Conservation (phyloP, 2,797 vertebrate species). For the Siniperca obscura region DNA sequence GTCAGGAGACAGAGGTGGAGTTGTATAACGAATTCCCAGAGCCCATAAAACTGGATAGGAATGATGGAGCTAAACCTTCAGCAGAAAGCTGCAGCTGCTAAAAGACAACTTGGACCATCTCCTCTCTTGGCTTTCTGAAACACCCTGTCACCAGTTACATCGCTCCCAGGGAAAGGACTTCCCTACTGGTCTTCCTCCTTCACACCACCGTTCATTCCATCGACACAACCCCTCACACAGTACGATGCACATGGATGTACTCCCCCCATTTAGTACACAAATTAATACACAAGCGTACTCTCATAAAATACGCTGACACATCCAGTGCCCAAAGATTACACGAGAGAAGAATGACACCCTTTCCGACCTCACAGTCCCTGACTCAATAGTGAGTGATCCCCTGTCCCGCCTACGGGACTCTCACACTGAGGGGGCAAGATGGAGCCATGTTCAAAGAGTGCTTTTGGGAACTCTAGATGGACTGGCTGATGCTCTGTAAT, state of each 20-base stretch:
- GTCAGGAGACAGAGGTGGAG: constrained; percentile 94
- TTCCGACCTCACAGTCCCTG: constrained; percentile 31
- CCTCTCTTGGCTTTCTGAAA: constrained; percentile 76
- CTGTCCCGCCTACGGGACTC: constrained; percentile 36
- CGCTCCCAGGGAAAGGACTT: constrained; percentile 63
- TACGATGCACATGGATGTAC: constrained; percentile 71
- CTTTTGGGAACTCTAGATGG: constrained; percentile 60
- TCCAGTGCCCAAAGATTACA: constrained; percentile 68
- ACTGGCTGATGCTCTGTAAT: constrained; percentile 67
- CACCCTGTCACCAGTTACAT: constrained; percentile 60
- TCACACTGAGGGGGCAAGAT: constrained; percentile 53
- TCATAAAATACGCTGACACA: constrained; percentile 44
- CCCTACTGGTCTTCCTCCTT: constrained; percentile 78
- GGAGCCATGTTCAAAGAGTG: constrained; percentile 69
- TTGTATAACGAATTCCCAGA: constrained; percentile 96
- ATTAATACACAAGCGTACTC: constrained; percentile 61
- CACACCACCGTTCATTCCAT: constrained; percentile 64
- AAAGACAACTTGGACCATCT: constrained; percentile 80
- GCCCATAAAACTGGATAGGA: constrained; percentile 95
- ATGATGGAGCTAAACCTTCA: constrained; percentile 90
- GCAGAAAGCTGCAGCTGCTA: constrained; percentile 94
- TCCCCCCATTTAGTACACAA: constrained; percentile 45
- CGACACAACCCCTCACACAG: constrained; percentile 53
- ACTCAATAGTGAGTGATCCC: constrained; percentile 51
- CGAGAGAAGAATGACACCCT: constrained; percentile 54